Evolutionary conservation across 2,113 vertebrate species (phyloP).

Genomic region (Vidua macroura): DNA sequence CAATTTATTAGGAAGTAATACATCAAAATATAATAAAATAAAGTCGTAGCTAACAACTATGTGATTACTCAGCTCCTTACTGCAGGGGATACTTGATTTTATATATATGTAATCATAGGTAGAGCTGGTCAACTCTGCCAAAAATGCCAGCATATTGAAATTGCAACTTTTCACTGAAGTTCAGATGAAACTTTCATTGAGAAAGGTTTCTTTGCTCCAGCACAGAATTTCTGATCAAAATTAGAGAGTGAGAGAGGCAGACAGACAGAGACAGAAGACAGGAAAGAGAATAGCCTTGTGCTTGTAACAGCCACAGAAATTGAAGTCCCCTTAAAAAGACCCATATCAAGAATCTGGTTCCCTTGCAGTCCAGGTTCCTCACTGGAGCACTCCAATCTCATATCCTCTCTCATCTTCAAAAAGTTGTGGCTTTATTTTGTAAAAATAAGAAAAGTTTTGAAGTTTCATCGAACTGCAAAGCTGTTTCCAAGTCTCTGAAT

Average conservation of each 20-base stretch:
- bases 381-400: background rate
- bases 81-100: background rate
- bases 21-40: conserved; percentile 39
- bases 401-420: background rate
- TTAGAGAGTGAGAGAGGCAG: background rate
- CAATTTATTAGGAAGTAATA: conserved; percentile 45
- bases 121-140: background rate
- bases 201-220: background rate
- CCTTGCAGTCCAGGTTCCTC: background rate
- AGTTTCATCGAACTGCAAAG: background rate
- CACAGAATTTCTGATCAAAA: conserved; percentile 26
- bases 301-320: background rate
- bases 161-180: background rate
- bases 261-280: background rate
- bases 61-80: conserved; percentile 24
- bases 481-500: background rate
- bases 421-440: background rate
- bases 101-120: background rate
- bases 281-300: background rate
- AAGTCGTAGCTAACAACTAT: background rate
- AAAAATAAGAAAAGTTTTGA: background rate
- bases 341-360: background rate
- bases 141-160: background rate
- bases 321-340: background rate
- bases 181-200: background rate